Conservation (phyloP, 2,888 invertebrate species). For the Hydrotaea diabolus region DNA sequence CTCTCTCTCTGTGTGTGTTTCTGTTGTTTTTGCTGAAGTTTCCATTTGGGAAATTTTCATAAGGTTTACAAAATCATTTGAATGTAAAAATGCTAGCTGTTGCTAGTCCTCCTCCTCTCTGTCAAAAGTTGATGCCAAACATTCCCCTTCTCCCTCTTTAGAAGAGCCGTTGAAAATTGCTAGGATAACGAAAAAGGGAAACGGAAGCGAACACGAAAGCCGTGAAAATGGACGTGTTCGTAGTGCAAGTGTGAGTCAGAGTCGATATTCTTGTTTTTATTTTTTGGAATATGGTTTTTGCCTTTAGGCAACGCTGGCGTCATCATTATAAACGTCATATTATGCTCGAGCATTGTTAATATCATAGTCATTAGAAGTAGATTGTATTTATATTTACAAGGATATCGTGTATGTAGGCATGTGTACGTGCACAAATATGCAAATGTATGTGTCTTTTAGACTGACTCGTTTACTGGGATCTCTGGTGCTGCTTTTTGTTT, state of each 20-base stretch:
- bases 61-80: slow-evolving; percentile 22
- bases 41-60: slow-evolving; percentile 19
- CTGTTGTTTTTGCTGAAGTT: slow-evolving; percentile 2
- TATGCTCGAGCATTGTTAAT: slow-evolving; percentile 33
- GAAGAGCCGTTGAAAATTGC: background rate
- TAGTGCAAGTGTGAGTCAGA: background rate
- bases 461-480: background rate
- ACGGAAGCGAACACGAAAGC: background rate
- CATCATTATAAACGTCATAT: slow-evolving; percentile 35
- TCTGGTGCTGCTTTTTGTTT: background rate
- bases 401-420: background rate
- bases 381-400: background rate
- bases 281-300: background rate
- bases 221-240: background rate
- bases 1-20: too few species aligned
- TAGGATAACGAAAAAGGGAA: background rate
- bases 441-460: too few species aligned
- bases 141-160: background rate
- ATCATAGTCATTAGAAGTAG: slow-evolving; percentile 26
- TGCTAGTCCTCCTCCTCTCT: background rate
- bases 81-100: slow-evolving; percentile 7
- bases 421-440: too few species aligned
- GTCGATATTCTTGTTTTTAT: background rate
- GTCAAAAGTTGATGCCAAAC: background rate
- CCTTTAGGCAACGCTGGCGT: slow-evolving; percentile 26